These are phyloP conservation scores for Scleropages formosus DNA, from an alignment of 2,797 vertebrate genomes.

Conservation along the genomic window DNA sequence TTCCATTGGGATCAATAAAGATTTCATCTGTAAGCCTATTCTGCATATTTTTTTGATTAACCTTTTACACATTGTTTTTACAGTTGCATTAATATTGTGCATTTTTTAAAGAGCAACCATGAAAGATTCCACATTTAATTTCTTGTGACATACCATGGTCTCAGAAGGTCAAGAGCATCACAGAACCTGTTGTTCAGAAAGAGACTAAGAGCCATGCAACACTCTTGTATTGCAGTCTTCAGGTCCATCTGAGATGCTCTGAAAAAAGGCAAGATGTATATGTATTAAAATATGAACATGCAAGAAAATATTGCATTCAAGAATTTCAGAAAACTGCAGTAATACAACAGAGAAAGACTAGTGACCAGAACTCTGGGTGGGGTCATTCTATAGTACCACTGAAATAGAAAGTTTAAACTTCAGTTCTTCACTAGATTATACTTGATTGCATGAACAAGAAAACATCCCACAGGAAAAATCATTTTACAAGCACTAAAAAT, in stretches of 20 bases:
- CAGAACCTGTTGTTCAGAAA: constrained; percentile 92
- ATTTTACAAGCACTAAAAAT: neutral
- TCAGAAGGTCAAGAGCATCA: constrained; percentile 87
- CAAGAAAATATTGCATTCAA: no score
- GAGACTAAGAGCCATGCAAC: constrained; percentile 82
- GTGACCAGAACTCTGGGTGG: neutral
- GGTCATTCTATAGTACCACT: no score
- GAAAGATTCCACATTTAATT: neutral
- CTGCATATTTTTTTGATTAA: no score
- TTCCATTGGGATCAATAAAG: no score
- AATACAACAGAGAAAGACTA: no score
- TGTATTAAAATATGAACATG: neutral
- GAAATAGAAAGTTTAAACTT: no score
- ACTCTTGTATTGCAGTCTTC: constrained; percentile 82
- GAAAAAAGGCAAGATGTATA: constrained; percentile 22
- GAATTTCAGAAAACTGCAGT: no score
- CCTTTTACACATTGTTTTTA: no score
- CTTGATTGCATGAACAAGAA: neutral
- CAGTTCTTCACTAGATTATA: neutral
- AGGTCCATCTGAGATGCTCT: constrained; percentile 86
- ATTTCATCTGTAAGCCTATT: no score
- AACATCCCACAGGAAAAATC: neutral
- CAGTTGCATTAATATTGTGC: neutral
- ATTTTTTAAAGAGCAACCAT: neutral
- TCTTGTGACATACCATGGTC: constrained; percentile 76